Evolutionary conservation across 2,113 vertebrate species (phyloP).

Genomic region (Perognathus longimembris): DNA sequence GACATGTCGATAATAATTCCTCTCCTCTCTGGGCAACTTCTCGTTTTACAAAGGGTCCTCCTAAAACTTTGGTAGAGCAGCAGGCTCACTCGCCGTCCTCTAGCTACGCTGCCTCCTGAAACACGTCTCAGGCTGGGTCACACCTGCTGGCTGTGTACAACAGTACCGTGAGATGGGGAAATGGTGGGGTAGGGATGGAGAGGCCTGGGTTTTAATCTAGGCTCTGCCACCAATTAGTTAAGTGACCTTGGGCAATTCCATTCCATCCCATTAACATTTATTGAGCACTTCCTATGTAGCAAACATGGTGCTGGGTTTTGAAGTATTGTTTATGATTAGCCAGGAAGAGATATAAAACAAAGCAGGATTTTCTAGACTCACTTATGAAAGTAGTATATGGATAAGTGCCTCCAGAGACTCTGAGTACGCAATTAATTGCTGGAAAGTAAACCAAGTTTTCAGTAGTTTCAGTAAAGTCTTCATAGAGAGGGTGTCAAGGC

Average conservation of each 20-base stretch:
- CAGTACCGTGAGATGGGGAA: neutral
- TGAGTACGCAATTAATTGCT: constrained; percentile 27
- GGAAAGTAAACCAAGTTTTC: neutral
- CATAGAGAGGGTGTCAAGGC: constrained; percentile 29
- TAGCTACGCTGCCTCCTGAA: neutral
- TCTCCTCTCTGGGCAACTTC: neutral
- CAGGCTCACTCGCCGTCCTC: neutral
- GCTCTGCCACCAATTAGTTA: neutral
- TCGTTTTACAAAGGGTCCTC: neutral
- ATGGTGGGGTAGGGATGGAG: neutral
- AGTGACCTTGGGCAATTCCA: neutral
- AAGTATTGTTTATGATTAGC: constrained; percentile 8
- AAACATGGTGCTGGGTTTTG: neutral
- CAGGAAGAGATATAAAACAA: constrained; percentile 10
- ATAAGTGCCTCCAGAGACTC: neutral
- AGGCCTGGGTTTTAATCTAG: neutral
- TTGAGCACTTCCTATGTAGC: neutral
- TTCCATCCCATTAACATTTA: constrained; percentile 39
- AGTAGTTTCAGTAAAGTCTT: neutral
- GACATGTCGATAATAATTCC: neutral
- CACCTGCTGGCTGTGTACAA: neutral
- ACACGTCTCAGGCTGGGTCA: neutral
- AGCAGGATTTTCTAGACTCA: constrained; percentile 1
- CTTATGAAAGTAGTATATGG: neutral
- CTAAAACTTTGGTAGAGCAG: neutral